A percentile compares a stretch with the other conserved stretches of the same genome.
phyloP scores from a whole-genome alignment of 1,140 invertebrate species.

The Drosophila athabasca region DNA sequence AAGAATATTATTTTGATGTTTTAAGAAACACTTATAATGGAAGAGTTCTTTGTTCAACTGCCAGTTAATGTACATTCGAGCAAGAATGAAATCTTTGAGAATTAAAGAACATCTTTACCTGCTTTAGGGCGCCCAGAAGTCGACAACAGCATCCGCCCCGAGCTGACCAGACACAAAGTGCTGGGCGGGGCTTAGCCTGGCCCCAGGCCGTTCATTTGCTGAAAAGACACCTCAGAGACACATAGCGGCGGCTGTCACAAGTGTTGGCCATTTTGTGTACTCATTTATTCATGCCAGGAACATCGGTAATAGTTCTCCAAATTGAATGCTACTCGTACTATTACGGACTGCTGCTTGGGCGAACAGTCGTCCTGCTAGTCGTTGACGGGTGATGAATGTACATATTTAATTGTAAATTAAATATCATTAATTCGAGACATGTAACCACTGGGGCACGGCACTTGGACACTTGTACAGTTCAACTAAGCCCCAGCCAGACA shows the following conservation, averaged over 20 bases:
- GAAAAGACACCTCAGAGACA: slow-evolving; percentile 64
- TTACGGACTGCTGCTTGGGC: background rate
- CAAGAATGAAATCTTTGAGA: too few species aligned
- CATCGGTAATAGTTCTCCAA: slow-evolving; percentile 41
- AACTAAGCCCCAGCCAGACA: slow-evolving; percentile 13
- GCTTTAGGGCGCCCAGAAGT: too few species aligned
- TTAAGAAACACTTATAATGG: too few species aligned
- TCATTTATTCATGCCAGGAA: slow-evolving; percentile 49
- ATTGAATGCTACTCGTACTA: slow-evolving; percentile 47
- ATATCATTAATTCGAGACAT: slow-evolving; percentile 53
- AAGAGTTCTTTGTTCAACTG: too few species aligned
- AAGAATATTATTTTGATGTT: too few species aligned
- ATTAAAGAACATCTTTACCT: too few species aligned
- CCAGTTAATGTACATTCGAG: too few species aligned
- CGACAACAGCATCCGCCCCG: too few species aligned
- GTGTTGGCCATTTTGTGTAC: slow-evolving; percentile 17
- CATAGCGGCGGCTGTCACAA: slow-evolving; percentile 24
- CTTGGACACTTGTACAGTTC: slow-evolving; percentile 3
- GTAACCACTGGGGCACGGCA: slow-evolving; percentile 1
- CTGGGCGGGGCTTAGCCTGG: slow-evolving; percentile 7
- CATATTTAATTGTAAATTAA: slow-evolving; percentile 69
- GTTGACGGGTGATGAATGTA: slow-evolving; percentile 33
- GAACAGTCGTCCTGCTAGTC: slow-evolving; percentile 14
- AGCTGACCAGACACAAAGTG: slow-evolving; percentile 10
- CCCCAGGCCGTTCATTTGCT: slow-evolving; percentile 33